These are phyloP conservation scores for Phrynocephalus versicolor DNA, from an alignment of 2,113 vertebrate species.

Conservation along the genomic window DNA sequence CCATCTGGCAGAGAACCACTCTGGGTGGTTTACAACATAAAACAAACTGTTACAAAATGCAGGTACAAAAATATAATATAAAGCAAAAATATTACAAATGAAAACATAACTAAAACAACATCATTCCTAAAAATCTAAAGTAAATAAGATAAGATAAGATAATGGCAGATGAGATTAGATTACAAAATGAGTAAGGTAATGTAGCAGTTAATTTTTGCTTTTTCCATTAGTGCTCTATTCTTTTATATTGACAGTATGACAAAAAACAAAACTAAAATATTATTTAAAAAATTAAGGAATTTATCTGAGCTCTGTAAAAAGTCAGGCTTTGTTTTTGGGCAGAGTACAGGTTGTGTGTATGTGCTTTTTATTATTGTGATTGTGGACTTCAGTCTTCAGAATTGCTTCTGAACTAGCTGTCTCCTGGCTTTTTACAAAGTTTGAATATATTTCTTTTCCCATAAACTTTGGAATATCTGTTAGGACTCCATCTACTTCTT, in stretches of 20 bases:
- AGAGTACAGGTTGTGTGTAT: neutral
- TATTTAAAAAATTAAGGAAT: neutral
- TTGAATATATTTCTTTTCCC: neutral
- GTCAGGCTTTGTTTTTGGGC: neutral
- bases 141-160: too few species aligned
- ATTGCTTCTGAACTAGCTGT: neutral
- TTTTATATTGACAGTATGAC: neutral
- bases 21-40: too few species aligned
- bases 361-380: neutral
- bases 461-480: neutral
- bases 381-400: neutral
- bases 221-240: neutral
- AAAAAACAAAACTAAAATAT: neutral
- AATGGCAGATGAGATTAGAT: too few species aligned
- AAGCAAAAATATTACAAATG: too few species aligned
- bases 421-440: neutral
- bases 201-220: too few species aligned
- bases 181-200: too few species aligned
- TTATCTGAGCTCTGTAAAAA: conserved; percentile 5
- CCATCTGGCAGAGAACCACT: too few species aligned
- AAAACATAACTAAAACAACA: too few species aligned
- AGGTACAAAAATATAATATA: too few species aligned
- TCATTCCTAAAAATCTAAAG: too few species aligned
- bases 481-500: neutral
- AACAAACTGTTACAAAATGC: too few species aligned